phyloP scores from a whole-genome alignment of 1,140 invertebrate species.

The Scaptodrosophila lebanonensis region DNA sequence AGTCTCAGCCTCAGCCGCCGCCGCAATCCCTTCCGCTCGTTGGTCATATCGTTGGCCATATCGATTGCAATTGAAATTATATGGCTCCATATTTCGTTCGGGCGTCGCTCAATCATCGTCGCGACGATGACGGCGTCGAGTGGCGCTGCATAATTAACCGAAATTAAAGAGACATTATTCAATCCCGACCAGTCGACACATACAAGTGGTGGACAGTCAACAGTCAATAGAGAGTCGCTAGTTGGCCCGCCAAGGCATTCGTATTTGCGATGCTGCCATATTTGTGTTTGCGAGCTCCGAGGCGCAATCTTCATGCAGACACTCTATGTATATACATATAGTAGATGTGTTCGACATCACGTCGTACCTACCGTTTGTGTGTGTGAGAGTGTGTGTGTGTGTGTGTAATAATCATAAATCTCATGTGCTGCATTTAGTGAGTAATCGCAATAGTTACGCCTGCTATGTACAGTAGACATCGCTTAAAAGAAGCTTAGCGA shows the following conservation, averaged over 20 bases:
- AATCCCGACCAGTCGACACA: slow-evolving; percentile 39
- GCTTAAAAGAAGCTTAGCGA: too few species aligned
- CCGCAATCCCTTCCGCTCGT: slow-evolving; percentile 16
- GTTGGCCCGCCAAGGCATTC: too few species aligned
- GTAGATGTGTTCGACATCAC: slow-evolving; percentile 56
- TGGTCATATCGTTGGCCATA: neutral
- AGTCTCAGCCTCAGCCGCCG: slow-evolving; percentile 13
- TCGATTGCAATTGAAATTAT: slow-evolving; percentile 57
- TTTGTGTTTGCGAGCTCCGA: too few species aligned
- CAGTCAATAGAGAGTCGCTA: too few species aligned
- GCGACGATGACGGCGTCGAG: slow-evolving; percentile 21
- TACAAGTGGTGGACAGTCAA: too few species aligned
- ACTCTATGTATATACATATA: too few species aligned
- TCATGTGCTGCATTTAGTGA: too few species aligned
- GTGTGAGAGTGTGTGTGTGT: slow-evolving; percentile 9
- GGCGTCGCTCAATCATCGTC: slow-evolving; percentile 2
- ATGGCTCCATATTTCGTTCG: slow-evolving; percentile 43
- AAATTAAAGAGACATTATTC: slow-evolving; percentile 71
- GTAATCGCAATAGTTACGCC: too few species aligned
- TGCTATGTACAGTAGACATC: too few species aligned
- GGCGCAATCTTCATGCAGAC: too few species aligned
- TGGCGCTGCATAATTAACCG: slow-evolving; percentile 64
- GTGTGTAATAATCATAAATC: slow-evolving; percentile 28
- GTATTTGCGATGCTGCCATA: too few species aligned
- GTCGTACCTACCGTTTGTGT: slow-evolving; percentile 42